Percentiles rank a stretch among this genome's conserved stretches.
Evolutionary conservation across 2,113 vertebrate genomes (phyloP).

Genomic region (Apistogramma diplotaenia): DNA sequence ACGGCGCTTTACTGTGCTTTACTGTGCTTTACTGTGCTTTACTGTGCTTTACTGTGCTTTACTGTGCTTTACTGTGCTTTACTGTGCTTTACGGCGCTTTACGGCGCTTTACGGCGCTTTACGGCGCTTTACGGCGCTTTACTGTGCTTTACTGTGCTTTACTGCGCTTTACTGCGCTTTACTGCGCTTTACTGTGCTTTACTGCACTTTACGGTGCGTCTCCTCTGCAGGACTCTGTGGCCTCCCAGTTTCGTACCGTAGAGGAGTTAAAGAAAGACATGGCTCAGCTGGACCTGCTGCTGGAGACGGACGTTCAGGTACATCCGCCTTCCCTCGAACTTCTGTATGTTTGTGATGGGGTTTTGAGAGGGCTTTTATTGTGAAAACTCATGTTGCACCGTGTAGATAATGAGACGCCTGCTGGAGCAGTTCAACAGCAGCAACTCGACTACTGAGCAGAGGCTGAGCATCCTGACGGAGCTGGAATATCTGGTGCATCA

Average conservation of each 20-base stretch:
- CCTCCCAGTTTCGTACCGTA: conserved; percentile 80
- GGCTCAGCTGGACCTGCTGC: conserved; percentile 83
- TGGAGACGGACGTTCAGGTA: conserved; percentile 86
- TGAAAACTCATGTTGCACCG: neutral
- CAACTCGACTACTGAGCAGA: conserved; percentile 80
- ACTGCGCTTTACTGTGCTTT: no score
- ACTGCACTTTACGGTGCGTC: neutral
- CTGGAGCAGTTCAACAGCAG: conserved; percentile 85
- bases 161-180: no score
- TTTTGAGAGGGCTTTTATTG: accelerated
- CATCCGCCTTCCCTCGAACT: no score
- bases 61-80: no score
- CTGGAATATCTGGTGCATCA: conserved; percentile 97
- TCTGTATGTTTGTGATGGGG: neutral
- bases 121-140: no score
- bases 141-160: no score
- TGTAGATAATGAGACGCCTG: conserved; percentile 85
- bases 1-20: no score
- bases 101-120: no score
- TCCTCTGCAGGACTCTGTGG: conserved; percentile 39
- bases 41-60: no score
- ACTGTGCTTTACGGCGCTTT: no score
- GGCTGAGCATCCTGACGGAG: conserved; percentile 83
- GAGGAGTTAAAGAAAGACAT: conserved; percentile 90
- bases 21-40: no score